Percentiles rank a stretch among this genome's conserved stretches.
phyloP scores from a whole-genome alignment of 2,797 vertebrate genomes.

The Erpetoichthys calabaricus region DNA sequence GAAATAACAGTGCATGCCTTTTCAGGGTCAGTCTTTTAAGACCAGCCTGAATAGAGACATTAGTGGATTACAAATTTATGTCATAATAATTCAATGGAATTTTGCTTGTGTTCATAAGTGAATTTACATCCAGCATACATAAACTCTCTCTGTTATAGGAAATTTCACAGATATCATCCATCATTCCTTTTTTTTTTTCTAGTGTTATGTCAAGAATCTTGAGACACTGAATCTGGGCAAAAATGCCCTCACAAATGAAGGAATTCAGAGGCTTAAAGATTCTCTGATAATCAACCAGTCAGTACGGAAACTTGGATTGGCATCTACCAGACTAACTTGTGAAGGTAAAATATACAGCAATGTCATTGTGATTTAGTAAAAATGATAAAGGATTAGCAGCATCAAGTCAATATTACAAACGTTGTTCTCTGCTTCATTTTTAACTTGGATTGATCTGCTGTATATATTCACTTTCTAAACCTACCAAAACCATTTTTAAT shows the following conservation, averaged over 20 bases:
- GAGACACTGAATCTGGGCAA: slow-evolving; percentile 44
- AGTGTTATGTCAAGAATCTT: slow-evolving; percentile 42
- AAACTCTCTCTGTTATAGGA: slow-evolving; percentile 10
- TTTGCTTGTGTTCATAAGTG: background rate
- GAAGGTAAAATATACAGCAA: slow-evolving; percentile 35
- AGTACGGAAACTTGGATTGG: slow-evolving; percentile 38
- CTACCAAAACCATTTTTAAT: no score
- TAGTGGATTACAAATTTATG: no score
- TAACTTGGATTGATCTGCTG: no score
- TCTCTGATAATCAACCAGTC: slow-evolving; percentile 47
- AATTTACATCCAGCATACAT: slow-evolving; percentile 12
- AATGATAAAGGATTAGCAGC: no score
- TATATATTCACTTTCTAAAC: no score
- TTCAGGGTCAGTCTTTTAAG: no score
- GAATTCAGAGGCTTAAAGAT: slow-evolving; percentile 42
- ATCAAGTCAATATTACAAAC: no score
- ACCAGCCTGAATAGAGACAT: no score
- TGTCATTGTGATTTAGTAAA: no score
- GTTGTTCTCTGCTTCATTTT: no score
- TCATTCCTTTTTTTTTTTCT: slow-evolving; percentile 15
- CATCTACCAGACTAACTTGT: slow-evolving; percentile 38
- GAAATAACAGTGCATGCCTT: no score
- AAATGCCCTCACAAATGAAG: slow-evolving; percentile 42
- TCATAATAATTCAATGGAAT: no score
- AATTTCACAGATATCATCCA: slow-evolving; percentile 11